These are phyloP conservation scores for Spinus olivaceus DNA, from an alignment of 2,797 vertebrate genomes.

Conservation along the genomic window DNA sequence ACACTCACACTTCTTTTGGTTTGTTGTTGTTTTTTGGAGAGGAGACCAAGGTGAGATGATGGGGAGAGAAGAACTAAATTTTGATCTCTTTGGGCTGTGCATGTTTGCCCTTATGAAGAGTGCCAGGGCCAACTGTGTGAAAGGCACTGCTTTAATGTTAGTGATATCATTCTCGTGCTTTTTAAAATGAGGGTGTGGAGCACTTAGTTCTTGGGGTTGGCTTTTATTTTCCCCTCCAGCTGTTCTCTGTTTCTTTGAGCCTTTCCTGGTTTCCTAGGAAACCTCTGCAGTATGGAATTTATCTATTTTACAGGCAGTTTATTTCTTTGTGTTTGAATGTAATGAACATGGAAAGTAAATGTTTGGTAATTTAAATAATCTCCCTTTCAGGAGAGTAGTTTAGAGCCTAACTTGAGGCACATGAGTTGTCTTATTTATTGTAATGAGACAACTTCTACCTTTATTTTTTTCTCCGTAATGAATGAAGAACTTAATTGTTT, in stretches of 20 bases:
- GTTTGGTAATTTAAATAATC: background rate
- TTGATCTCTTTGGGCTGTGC: background rate
- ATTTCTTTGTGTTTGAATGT: background rate
- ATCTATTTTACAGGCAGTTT: background rate
- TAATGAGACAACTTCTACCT: background rate
- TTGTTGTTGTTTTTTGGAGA: background rate
- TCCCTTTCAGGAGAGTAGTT: background rate
- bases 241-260: conserved; percentile 8
- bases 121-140: background rate
- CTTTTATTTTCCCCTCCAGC: background rate
- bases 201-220: background rate
- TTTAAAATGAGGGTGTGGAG: background rate
- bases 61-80: background rate
- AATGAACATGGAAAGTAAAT: background rate
- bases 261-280: conserved; percentile 12
- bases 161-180: background rate
- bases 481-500: background rate
- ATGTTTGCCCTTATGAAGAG: background rate
- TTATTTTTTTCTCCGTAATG: background rate
- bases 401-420: background rate
- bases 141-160: background rate
- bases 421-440: background rate
- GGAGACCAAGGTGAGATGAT: background rate
- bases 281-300: background rate
- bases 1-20: accelerated